These are phyloP conservation scores for Styela plicata DNA, from an alignment of 23 tunicate genomes.

Conservation along the genomic window DNA sequence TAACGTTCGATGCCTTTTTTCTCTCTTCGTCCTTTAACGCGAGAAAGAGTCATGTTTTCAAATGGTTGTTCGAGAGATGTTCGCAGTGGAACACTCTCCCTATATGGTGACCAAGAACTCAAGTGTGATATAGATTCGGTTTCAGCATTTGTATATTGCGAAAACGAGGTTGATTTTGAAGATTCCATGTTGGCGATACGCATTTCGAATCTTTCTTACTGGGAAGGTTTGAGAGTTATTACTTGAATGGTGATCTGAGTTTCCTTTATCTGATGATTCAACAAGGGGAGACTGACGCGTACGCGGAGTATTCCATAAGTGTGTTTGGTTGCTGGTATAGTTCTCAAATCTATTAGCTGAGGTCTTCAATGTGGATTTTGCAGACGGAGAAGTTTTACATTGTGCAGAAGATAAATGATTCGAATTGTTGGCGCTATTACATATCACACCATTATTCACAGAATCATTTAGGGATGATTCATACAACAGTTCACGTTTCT, in stretches of 20 bases:
- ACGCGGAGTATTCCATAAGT: too few species aligned
- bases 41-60: constrained; percentile 3
- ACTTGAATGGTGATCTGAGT: too few species aligned
- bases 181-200: constrained; percentile 18
- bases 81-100: not conserved
- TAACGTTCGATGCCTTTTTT: constrained; percentile 53
- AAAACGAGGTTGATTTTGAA: not conserved
- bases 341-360: too few species aligned
- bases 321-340: too few species aligned
- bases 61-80: not conserved
- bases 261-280: too few species aligned
- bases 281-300: too few species aligned
- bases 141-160: not conserved
- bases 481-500: not conserved
- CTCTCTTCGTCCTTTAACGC: constrained; percentile 63
- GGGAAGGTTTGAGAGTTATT: constrained; percentile 14
- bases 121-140: not conserved
- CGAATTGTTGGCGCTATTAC: not conserved
- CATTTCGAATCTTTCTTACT: constrained; percentile 28
- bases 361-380: too few species aligned
- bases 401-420: not conserved
- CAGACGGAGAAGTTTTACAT: not conserved
- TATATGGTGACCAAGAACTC: not conserved
- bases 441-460: not conserved
- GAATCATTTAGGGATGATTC: constrained; percentile 20